Conservation (phyloP, 2,797 vertebrate genomes). For the Epinephelus coioides region DNA sequence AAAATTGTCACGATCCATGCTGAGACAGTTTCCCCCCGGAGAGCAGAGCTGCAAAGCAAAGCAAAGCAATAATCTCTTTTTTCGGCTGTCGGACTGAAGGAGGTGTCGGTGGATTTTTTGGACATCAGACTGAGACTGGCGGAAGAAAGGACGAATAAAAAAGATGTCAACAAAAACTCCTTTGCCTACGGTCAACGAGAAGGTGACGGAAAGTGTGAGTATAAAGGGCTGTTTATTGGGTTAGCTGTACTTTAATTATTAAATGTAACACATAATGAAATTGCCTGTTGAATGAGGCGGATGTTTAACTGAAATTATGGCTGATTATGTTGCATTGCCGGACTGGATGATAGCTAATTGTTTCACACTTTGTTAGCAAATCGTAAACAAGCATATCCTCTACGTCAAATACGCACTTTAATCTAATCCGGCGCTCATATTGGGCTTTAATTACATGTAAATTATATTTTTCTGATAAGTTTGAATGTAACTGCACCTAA, state of each 20-base stretch:
- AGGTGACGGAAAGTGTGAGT: constrained; percentile 96
- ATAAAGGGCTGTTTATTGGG: constrained; percentile 14
- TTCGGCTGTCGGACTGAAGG: constrained; percentile 27
- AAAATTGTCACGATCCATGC: constrained; percentile 75
- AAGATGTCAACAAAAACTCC: constrained; percentile 97
- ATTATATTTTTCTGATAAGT: background rate
- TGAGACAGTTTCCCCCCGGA: constrained; percentile 61
- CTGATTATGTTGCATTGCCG: background rate
- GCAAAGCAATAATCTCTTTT: constrained; percentile 30
- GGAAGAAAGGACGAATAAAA: constrained; percentile 61
- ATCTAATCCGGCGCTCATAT: background rate
- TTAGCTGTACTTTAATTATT: background rate
- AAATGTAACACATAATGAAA: background rate
- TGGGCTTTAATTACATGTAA: background rate
- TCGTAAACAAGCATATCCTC: constrained; percentile 68
- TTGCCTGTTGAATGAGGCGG: rapidly evolving
- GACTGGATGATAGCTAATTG: constrained; percentile 19
- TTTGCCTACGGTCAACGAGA: constrained; percentile 95
- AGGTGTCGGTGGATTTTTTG: constrained; percentile 46
- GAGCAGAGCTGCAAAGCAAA: constrained; percentile 55
- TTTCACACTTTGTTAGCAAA: constrained; percentile 49
- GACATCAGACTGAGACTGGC: background rate
- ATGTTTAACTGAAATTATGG: background rate
- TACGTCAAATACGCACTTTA: constrained; percentile 40
- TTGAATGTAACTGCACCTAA: background rate